Percentiles rank a stretch among this genome's conserved stretches.
Evolutionary conservation across 2,797 vertebrate genomes (phyloP).

Genomic region (Falco berigora): DNA sequence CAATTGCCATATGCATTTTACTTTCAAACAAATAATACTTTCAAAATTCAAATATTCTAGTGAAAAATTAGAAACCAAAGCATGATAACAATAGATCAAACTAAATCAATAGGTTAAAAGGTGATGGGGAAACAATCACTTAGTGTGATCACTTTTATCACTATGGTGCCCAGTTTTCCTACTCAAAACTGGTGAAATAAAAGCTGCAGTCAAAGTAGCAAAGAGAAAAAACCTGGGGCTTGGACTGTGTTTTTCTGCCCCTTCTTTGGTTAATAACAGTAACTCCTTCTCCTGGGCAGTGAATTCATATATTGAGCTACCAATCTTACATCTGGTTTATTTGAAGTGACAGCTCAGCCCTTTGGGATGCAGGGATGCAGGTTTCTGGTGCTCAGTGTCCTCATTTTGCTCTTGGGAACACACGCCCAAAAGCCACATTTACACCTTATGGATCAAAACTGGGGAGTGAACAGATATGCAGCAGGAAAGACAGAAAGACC

Average conservation of each 20-base stretch:
- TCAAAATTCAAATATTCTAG: neutral
- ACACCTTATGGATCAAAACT: neutral
- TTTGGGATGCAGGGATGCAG: neutral
- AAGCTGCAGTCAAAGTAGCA: accelerated
- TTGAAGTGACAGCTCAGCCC: neutral
- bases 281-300: neutral
- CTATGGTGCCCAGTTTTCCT: neutral
- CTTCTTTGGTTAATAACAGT: neutral
- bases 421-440: accelerated
- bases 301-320: neutral
- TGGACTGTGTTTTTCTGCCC: neutral
- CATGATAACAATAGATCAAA: neutral
- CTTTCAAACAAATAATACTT: neutral
- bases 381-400: neutral
- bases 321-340: neutral
- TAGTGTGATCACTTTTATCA: neutral
- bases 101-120: neutral
- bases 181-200: neutral
- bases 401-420: neutral
- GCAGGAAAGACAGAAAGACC: neutral
- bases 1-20: neutral
- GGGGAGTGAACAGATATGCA: neutral
- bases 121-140: neutral
- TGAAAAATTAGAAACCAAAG: neutral
- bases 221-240: neutral